A percentile compares a stretch with the other conserved stretches of the same genome.
Conservation (phyloP, 2,888 invertebrate species). For the Drosophila seclusa region DNA sequence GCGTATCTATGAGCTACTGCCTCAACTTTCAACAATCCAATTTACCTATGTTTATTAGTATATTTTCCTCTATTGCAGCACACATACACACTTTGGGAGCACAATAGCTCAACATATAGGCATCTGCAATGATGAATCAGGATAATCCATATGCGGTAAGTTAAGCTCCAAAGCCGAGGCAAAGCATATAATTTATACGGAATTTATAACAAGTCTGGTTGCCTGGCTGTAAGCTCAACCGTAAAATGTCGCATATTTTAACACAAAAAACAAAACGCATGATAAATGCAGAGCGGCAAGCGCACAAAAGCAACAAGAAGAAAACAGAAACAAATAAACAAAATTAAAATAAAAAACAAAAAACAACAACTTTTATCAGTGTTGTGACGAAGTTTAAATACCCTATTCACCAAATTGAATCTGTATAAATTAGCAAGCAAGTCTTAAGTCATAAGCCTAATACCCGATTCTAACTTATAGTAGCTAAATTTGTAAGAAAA, state of each 20-base stretch:
- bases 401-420: neutral
- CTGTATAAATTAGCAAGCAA: neutral
- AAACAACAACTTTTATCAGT: neutral
- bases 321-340: constrained; percentile 17
- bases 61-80: constrained; percentile 49
- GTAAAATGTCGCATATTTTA: constrained; percentile 57
- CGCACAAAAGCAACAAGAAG: constrained; percentile 11
- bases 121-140: constrained; percentile 82
- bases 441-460: neutral
- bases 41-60: constrained; percentile 5
- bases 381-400: neutral
- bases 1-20: constrained; percentile 8
- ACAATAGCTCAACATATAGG: constrained; percentile 18
- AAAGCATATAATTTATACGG: constrained; percentile 46
- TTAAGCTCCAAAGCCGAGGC: constrained; percentile 13
- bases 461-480: neutral
- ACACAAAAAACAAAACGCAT: constrained; percentile 52
- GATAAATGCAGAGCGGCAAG: constrained; percentile 63
- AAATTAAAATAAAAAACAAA: constrained; percentile 6
- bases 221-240: constrained; percentile 39
- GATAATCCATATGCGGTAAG: constrained; percentile 84
- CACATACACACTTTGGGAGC: constrained; percentile 5
- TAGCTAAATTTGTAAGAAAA: neutral
- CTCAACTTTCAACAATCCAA: neutral
- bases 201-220: constrained; percentile 53